phyloP scores from a whole-genome alignment of 2,797 vertebrate genomes.

The Aulostomus chinensis region DNA sequence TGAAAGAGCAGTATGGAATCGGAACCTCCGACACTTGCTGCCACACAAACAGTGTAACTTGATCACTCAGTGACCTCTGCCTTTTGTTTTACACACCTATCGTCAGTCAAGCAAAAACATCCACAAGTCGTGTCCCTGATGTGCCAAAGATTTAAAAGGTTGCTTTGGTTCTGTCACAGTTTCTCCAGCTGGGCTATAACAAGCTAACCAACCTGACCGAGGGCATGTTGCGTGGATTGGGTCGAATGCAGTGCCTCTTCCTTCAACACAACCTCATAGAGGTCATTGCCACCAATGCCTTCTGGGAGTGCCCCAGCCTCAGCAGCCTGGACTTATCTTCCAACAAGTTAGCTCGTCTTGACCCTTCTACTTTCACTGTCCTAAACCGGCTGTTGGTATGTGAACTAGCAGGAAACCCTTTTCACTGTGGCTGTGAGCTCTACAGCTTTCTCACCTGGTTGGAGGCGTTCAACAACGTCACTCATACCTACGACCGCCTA shows the following conservation, averaged over 20 bases:
- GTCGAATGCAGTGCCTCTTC: slow-evolving; percentile 95
- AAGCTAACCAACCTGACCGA: slow-evolving; percentile 96
- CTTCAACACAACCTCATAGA: slow-evolving; percentile 98
- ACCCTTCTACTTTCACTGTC: slow-evolving; percentile 89
- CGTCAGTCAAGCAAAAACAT: no score
- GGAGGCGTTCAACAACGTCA: slow-evolving; percentile 95
- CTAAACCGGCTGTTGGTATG: slow-evolving; percentile 93
- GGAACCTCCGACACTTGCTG: no score
- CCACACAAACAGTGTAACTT: no score
- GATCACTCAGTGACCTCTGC: no score
- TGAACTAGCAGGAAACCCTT: slow-evolving; percentile 95
- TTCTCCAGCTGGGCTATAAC: slow-evolving; percentile 97
- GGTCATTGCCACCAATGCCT: slow-evolving; percentile 90
- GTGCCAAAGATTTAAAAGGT: no score
- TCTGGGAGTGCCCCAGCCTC: slow-evolving; percentile 94
- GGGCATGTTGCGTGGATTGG: slow-evolving; percentile 94
- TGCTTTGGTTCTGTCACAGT: slow-evolving; percentile 48
- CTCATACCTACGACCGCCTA: slow-evolving; percentile 95
- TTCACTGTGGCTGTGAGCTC: slow-evolving; percentile 96
- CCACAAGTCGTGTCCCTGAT: no score
- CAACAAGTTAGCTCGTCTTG: slow-evolving; percentile 92
- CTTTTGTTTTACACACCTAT: no score
- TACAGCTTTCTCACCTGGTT: slow-evolving; percentile 94
- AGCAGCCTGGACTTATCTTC: slow-evolving; percentile 97
- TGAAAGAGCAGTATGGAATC: no score